Base-by-base conservation (phyloP, 2,797 vertebrate genomes). In the Poecile montanus region DNA sequence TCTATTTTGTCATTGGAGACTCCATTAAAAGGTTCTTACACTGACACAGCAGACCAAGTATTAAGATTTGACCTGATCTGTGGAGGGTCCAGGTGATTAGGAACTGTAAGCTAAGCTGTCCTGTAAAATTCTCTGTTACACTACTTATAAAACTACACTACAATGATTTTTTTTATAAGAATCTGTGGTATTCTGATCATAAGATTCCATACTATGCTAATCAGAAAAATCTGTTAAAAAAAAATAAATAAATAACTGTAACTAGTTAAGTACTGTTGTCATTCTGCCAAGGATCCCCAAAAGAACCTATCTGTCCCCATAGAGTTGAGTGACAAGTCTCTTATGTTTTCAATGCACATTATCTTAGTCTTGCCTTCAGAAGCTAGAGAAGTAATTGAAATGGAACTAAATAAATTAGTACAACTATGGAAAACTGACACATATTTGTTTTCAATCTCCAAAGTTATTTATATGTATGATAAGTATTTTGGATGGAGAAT, bases 301-400 rank as follows among this genome's bases (percentile, higher is more conserved):
- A 70, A 84, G 10, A 86, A 65, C 8, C n/a, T 86, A 4, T n/a
- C 13, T 57, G 42, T 53, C 10, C 9, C 11, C 7, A 73, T 5
- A 16, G 5, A 3, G 3, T 6, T 1, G 0, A 53, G 11, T 50
- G 47, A 80, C 7, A 68, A 38, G 3, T 23, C 16, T 45, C 45
- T 57, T 57, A 57, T 53, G 34, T 9, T 61, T 89, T 75, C 54
- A 73, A 42, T 6, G 11, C 13, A 76, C 25, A 38, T 47, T 0
- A 45, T 47, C 11, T 38, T 81, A 60, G 61, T 60, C 11, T 56
- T 81, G 10, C 15, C 30, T 22, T 73, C 48, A 62, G 48, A 11
- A 89, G 8, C 4, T 38, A 25, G 7, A 73, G 16, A 76, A 66
- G 6, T 19, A 73, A 66, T 38, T 89, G 30, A 81, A 92, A 84